Evolutionary conservation across 1,140 invertebrate species (phyloP), one percentile per base, ranked within the genome.

Genomic region (Episyrphus balteatus): DNA sequence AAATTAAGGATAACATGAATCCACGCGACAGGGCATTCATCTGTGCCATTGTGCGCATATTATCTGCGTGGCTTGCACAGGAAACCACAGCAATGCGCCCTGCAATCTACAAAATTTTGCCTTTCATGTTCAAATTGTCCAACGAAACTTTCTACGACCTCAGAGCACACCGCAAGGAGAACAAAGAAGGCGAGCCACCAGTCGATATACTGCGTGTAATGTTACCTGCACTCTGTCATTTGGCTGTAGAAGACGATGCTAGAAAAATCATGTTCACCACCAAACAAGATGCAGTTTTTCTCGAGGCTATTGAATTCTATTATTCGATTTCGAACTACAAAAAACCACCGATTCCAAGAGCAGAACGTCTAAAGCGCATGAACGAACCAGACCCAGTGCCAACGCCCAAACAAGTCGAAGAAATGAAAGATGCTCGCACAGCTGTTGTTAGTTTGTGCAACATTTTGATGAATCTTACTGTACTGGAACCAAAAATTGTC

Each of bases 401-500:
- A 34, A 82, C 84, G 34, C 77, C 81, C 2, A 73, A 82, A 56
- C 63, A 84, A 41, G 62, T 86, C 44, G 84, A 86, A 55, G 82
- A 87, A 52, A 88, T 88, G 81, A 83, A 83, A 56, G 83, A 88
- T 60, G 87, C 86, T 0, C 77, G 86, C 45, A 73, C 77, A 8
- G 86, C 88, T 0, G 85, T 94, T 73, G 81, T 88, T 17, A 87
- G 88, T 46, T 77, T 90, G 2, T 92, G 89, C 66, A 92, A 92
- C 56, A 82, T 92, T 39, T 81, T 95, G 37, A 90, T 95, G 85
- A 95, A 95, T 58, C 77, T 94, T 0, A 86, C 86, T 12, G 90
- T 94, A 1, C 64, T 93, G 21, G 90, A 92, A 63, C 78, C 83
- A 1, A 85, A 88, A 66, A 67, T 85, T 14, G 86, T 90, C 5